These are phyloP conservation scores for Xenops minutus DNA, from an alignment of 2,797 vertebrate species.

Conservation along the genomic window DNA sequence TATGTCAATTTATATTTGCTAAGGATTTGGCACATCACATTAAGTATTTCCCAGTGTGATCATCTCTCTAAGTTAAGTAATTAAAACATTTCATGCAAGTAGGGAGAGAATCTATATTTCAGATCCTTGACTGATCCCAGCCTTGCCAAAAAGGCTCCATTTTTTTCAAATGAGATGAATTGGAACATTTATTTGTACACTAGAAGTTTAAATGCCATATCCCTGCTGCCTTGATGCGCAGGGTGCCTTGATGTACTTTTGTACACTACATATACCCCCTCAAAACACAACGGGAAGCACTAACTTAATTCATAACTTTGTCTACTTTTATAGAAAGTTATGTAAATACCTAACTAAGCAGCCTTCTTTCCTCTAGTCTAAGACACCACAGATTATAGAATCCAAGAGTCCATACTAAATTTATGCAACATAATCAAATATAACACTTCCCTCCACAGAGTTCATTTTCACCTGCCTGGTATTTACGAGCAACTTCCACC, in stretches of 20 bases:
- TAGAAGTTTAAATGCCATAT: background rate
- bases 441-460: background rate
- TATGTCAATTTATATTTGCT: conserved; percentile 45
- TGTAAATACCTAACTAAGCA: background rate
- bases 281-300: background rate
- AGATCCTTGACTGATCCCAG: conserved; percentile 35
- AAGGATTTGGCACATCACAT: conserved; percentile 40
- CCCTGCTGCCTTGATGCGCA: background rate
- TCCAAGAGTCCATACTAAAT: background rate
- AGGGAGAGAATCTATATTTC: conserved; percentile 5
- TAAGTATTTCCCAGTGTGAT: conserved; percentile 46
- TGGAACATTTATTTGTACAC: conserved; percentile 17
- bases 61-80: conserved; percentile 49
- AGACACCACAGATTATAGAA: background rate
- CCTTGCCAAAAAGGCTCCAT: background rate
- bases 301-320: background rate
- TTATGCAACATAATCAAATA: background rate
- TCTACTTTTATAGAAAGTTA: background rate
- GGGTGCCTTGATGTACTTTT: background rate
- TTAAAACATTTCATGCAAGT: conserved; percentile 51
- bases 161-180: conserved; percentile 17
- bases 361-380: background rate
- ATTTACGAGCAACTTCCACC: background rate
- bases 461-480: background rate
- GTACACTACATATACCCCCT: background rate